Evolutionary conservation across 2,797 vertebrate genomes (phyloP).

Genomic region (Balearica regulorum): DNA sequence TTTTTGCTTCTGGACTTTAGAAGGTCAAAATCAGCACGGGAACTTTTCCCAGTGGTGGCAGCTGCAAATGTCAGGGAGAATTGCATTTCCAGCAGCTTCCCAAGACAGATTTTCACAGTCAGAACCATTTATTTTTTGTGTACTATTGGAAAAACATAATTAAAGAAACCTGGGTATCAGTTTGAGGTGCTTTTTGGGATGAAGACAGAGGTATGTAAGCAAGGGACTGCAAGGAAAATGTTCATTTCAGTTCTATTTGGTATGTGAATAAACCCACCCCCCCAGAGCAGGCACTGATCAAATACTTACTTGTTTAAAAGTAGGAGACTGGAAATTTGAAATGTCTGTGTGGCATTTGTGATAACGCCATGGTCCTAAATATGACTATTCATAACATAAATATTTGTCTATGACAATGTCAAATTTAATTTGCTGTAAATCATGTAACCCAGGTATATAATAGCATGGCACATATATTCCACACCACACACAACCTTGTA

Average conservation of each 20-base stretch:
- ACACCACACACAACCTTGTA: not conserved
- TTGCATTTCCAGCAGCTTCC: conserved; percentile 5
- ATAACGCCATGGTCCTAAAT: not conserved
- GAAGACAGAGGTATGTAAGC: not conserved
- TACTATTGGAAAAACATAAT: not conserved
- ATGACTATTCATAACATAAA: not conserved
- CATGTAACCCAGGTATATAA: not conserved
- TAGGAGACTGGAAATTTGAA: not conserved
- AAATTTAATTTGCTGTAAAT: not conserved
- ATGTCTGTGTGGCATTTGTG: not conserved
- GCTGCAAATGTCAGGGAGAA: conserved; percentile 20
- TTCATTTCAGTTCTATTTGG: not conserved
- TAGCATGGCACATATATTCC: not conserved
- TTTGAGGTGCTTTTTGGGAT: not conserved
- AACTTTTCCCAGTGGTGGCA: conserved; percentile 16
- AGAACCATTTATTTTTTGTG: not conserved
- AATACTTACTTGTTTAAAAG: not conserved
- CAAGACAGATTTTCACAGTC: not conserved
- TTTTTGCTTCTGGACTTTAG: conserved; percentile 23
- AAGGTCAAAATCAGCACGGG: not conserved
- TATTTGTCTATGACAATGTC: not conserved
- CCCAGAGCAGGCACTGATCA: not conserved
- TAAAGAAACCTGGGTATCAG: not conserved
- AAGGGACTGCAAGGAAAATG: not conserved
- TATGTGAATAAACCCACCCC: not conserved